Evolutionary conservation across 2,113 vertebrate genomes (phyloP).

Genomic region (Mastomys natalensis): DNA sequence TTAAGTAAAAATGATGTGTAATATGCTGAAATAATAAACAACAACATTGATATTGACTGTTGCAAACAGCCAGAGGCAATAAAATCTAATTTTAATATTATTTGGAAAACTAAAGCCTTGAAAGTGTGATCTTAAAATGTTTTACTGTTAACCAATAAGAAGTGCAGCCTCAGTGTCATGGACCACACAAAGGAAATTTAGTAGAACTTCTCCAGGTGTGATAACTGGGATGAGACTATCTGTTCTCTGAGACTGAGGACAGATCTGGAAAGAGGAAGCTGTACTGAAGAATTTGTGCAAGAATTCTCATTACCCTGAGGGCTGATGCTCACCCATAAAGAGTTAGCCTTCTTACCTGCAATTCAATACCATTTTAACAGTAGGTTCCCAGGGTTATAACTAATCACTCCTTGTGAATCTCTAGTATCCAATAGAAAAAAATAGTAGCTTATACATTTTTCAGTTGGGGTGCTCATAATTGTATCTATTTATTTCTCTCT

Average conservation of each 20-base stretch:
- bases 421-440: not conserved
- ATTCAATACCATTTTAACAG: not conserved
- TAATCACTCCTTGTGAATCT: not conserved
- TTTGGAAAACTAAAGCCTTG: not conserved
- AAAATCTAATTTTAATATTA: not conserved
- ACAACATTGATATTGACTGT: not conserved
- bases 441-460: not conserved
- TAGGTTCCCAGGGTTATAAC: not conserved
- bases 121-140: not conserved
- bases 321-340: not conserved
- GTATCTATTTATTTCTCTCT: not conserved
- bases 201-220: not conserved
- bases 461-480: not conserved
- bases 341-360: not conserved
- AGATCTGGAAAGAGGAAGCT: not conserved
- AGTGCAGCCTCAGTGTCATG: not conserved
- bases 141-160: not conserved
- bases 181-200: not conserved
- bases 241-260: fast-evolving
- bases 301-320: not conserved
- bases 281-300: not conserved
- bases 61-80: not conserved
- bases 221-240: not conserved
- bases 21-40: not conserved
- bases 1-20: not conserved